These are phyloP conservation scores for Stylophora pistillata DNA, from an alignment of 64 coral and sea anemone genomes.

Conservation along the genomic window DNA sequence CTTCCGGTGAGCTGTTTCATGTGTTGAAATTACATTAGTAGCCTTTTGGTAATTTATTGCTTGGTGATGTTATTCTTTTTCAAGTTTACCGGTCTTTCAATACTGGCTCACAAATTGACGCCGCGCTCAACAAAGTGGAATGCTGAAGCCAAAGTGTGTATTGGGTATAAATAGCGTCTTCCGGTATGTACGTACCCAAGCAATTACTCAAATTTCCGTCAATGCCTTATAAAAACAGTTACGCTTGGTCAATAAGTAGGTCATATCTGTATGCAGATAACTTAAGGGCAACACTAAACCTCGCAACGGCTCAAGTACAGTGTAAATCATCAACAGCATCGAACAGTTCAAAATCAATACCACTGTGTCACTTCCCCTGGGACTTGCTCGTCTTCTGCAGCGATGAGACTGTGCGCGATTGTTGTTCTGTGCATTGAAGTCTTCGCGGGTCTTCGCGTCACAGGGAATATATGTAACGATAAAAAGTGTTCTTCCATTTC, in stretches of 20 bases:
- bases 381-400: background rate
- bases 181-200: conserved; percentile 32
- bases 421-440: conserved; percentile 12
- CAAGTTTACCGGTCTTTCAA: conserved; percentile 38
- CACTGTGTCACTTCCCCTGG: background rate
- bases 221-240: conserved; percentile 55
- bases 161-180: conserved; percentile 42
- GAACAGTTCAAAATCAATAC: background rate
- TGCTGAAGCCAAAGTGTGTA: conserved; percentile 36
- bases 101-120: conserved; percentile 13
- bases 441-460: conserved; percentile 10
- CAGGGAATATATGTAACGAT: background rate
- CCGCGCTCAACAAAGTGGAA: background rate
- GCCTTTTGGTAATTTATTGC: conserved; percentile 1
- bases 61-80: conserved; percentile 20
- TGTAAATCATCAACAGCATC: background rate
- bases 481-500: background rate
- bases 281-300: background rate
- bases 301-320: background rate
- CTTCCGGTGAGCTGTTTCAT: conserved; percentile 23
- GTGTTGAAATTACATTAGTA: conserved; percentile 38
- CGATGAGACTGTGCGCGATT: conserved; percentile 22
- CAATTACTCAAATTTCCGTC: conserved; percentile 58
- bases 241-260: conserved; percentile 13
- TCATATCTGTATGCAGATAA: conserved; percentile 5